Evolutionary conservation across 1,140 invertebrate species (phyloP).

Genomic region (Acyrthosiphon pisum): DNA sequence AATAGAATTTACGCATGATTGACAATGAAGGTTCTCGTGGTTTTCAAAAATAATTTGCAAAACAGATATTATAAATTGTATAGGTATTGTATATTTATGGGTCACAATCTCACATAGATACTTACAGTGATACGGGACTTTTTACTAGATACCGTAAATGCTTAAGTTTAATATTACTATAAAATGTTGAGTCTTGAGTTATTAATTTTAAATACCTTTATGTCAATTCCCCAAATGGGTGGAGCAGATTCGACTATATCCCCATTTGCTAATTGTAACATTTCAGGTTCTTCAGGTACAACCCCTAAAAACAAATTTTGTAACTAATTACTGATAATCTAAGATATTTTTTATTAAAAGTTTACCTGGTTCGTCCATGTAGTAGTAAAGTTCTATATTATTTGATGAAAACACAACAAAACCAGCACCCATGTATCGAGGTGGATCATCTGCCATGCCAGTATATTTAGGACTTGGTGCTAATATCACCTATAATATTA

Average conservation of each 20-base stretch:
- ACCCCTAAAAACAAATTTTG: slow-evolving; percentile 67
- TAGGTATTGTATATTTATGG: too few species aligned
- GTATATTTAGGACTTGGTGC: slow-evolving; percentile 94
- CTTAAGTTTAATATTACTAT: background rate
- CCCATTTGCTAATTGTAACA: slow-evolving; percentile 89
- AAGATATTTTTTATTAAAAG: background rate
- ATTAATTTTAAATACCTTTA: slow-evolving; percentile 69
- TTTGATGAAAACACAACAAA: slow-evolving; percentile 97
- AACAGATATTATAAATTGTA: too few species aligned
- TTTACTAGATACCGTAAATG: too few species aligned
- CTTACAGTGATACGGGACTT: too few species aligned
- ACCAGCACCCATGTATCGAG: slow-evolving; percentile 96
- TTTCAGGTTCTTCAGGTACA: slow-evolving; percentile 87
- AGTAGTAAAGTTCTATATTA: slow-evolving; percentile 93
- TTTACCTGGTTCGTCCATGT: slow-evolving; percentile 90
- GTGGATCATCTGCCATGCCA: slow-evolving; percentile 92
- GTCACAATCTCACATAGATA: too few species aligned
- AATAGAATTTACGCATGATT: too few species aligned
- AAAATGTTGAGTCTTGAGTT: background rate
- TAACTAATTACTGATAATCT: background rate
- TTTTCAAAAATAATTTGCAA: too few species aligned
- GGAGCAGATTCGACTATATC: slow-evolving; percentile 90
- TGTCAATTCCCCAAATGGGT: slow-evolving; percentile 93
- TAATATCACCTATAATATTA: slow-evolving; percentile 74
- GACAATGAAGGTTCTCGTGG: too few species aligned